Conservation (phyloP, 2,113 vertebrate species). For the Trogon melanurus region DNA sequence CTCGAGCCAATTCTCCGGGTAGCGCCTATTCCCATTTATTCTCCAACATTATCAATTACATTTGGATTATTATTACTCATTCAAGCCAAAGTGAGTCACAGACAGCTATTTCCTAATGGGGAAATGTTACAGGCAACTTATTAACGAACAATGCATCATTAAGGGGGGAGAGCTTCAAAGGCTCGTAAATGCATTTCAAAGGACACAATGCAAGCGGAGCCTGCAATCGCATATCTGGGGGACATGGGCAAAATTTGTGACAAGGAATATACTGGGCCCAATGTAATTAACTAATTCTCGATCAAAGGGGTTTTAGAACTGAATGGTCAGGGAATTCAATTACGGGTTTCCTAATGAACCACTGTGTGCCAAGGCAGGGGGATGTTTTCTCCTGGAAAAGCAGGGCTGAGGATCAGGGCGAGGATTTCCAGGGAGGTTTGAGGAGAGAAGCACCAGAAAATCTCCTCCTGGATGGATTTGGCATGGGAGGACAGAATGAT, state of each 20-base stretch:
- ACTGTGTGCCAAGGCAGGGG: constrained; percentile 25
- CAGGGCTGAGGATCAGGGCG: not conserved
- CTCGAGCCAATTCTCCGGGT: not conserved
- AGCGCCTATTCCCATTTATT: not conserved
- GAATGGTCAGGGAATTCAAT: constrained; percentile 74
- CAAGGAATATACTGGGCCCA: constrained; percentile 57
- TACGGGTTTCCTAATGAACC: constrained; percentile 62
- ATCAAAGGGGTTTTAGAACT: constrained; percentile 71
- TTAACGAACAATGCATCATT: constrained; percentile 70
- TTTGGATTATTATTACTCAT: constrained; percentile 58
- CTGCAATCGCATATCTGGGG: constrained; percentile 50
- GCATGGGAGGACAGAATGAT: accelerated
- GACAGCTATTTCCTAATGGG: constrained; percentile 65
- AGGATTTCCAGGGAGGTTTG: not conserved
- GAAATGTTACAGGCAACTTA: constrained; percentile 59
- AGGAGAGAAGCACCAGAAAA: not conserved
- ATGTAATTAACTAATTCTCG: constrained; percentile 71
- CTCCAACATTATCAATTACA: constrained; percentile 62
- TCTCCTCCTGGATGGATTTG: not conserved
- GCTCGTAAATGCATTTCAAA: constrained; percentile 57
- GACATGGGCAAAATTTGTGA: constrained; percentile 62
- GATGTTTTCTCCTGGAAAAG: constrained; percentile 24
- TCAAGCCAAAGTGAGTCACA: constrained; percentile 26
- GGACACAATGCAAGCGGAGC: constrained; percentile 41
- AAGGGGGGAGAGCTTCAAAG: constrained; percentile 71